phyloP scores from a whole-genome alignment of 2,888 invertebrate species.

The Nycteola revayana region DNA sequence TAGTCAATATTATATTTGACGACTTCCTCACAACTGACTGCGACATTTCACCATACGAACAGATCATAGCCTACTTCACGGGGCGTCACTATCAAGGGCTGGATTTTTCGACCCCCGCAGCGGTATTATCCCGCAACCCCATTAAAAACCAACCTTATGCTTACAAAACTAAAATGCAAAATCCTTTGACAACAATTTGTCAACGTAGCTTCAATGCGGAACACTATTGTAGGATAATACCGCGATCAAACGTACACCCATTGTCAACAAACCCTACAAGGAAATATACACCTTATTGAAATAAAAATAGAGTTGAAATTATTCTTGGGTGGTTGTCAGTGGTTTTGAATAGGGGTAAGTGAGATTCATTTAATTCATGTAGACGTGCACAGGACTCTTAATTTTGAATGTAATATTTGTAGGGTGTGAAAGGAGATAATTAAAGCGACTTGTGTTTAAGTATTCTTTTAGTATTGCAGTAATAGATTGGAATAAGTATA shows the following conservation, averaged over 20 bases:
- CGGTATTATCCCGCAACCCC: slow-evolving; percentile 53
- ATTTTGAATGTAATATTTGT: slow-evolving; percentile 61
- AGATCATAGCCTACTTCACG: slow-evolving; percentile 80
- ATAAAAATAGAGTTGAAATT: slow-evolving; percentile 34
- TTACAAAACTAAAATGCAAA: slow-evolving; percentile 36
- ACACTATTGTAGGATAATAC: slow-evolving; percentile 79
- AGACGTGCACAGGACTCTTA: slow-evolving; percentile 74
- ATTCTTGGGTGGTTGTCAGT: slow-evolving; percentile 12
- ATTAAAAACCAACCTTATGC: slow-evolving; percentile 46
- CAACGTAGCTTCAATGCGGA: slow-evolving; percentile 72
- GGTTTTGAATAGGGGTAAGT: slow-evolving; percentile 62
- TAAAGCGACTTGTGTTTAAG: slow-evolving; percentile 3
- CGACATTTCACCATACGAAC: slow-evolving; percentile 66
- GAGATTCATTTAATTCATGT: slow-evolving; percentile 77
- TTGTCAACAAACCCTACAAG: slow-evolving; percentile 42
- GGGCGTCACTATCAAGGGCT: slow-evolving; percentile 76
- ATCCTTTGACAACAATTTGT: slow-evolving; percentile 47
- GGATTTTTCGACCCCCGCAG: slow-evolving; percentile 75
- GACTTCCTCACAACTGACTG: slow-evolving; percentile 14
- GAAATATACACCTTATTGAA: slow-evolving; percentile 29
- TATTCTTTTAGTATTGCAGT: no score
- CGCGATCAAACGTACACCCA: slow-evolving; percentile 73
- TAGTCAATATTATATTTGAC: no score
- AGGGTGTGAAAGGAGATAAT: slow-evolving; percentile 35
- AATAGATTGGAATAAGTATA: no score